phyloP scores from a whole-genome alignment of 1,140 invertebrate species.

The Musca vetustissima region DNA sequence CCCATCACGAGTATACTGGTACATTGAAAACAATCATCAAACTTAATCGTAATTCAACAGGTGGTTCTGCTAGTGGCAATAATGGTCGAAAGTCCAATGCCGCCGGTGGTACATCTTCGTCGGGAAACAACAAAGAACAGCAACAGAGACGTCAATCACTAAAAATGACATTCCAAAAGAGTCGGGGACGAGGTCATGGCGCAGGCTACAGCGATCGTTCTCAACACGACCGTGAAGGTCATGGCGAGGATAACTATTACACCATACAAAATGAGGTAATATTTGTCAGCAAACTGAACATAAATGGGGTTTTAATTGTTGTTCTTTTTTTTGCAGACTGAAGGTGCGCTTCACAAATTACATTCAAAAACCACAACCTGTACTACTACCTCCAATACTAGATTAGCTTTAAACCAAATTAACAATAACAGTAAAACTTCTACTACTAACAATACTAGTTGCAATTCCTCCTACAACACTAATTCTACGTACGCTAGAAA shows the following conservation, averaged over 20 bases:
- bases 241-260: slow-evolving; percentile 68
- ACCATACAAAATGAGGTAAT: slow-evolving; percentile 77
- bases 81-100: slow-evolving; percentile 34
- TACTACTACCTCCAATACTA: slow-evolving; percentile 9
- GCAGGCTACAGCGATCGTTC: slow-evolving; percentile 58
- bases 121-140: slow-evolving; percentile 1
- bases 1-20: slow-evolving; percentile 63
- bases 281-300: not conserved
- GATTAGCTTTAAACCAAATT: slow-evolving; percentile 16
- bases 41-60: slow-evolving; percentile 60
- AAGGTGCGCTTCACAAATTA: slow-evolving; percentile 39
- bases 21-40: slow-evolving; percentile 80
- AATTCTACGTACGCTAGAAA: slow-evolving; percentile 42
- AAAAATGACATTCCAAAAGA: slow-evolving; percentile 80
- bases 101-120: slow-evolving; percentile 38
- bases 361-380: slow-evolving; percentile 8
- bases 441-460: slow-evolving; percentile 13
- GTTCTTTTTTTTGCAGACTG: slow-evolving; percentile 41
- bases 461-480: slow-evolving; percentile 1
- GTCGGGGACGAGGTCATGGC: slow-evolving; percentile 62
- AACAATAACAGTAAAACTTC: slow-evolving; percentile 14
- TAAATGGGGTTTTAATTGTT: slow-evolving; percentile 1
- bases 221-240: slow-evolving; percentile 56
- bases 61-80: slow-evolving; percentile 27
- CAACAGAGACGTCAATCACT: slow-evolving; percentile 61